phyloP scores from a whole-genome alignment of 2,888 invertebrate species.

The Lithophane ornitopus region DNA sequence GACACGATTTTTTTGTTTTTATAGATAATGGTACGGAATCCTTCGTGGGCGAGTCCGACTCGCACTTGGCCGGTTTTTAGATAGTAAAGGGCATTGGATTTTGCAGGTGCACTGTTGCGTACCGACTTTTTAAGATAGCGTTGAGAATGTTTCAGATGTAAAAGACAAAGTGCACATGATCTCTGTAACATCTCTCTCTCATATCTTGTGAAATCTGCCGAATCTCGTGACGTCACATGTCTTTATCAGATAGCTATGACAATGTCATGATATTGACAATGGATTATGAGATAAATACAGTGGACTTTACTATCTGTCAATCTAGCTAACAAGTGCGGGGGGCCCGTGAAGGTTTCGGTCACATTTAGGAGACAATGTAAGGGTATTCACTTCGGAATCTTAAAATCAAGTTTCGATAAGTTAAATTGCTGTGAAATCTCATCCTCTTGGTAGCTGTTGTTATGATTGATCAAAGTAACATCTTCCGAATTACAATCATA shows the following conservation, averaged over 20 bases:
- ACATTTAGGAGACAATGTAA: not conserved
- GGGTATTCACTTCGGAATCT: not conserved
- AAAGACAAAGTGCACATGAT: conserved; percentile 17
- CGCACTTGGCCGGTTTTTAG: too few relatives aligned
- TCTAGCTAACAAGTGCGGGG: not conserved
- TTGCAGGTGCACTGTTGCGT: not conserved
- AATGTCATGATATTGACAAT: conserved; percentile 49
- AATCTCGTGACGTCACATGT: conserved; percentile 9
- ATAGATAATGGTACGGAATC: too few relatives aligned
- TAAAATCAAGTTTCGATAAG: not conserved
- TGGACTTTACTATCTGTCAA: not conserved
- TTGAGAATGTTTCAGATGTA: conserved; percentile 4
- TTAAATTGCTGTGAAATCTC: not conserved
- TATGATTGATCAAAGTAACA: too few relatives aligned
- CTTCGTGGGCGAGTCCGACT: too few relatives aligned
- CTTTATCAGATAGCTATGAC: conserved; percentile 20
- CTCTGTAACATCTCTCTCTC: conserved; percentile 1
- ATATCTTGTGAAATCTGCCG: conserved; percentile 28
- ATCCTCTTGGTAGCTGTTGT: not conserved
- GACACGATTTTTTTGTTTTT: too few relatives aligned
- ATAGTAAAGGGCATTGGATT: not conserved
- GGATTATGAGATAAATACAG: conserved; percentile 23
- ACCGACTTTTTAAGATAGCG: not conserved
- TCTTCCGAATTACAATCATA: too few relatives aligned
- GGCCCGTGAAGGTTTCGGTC: conserved; percentile 17